Base-by-base conservation (phyloP, 2,113 vertebrate genomes). In the Motacilla alba region DNA sequence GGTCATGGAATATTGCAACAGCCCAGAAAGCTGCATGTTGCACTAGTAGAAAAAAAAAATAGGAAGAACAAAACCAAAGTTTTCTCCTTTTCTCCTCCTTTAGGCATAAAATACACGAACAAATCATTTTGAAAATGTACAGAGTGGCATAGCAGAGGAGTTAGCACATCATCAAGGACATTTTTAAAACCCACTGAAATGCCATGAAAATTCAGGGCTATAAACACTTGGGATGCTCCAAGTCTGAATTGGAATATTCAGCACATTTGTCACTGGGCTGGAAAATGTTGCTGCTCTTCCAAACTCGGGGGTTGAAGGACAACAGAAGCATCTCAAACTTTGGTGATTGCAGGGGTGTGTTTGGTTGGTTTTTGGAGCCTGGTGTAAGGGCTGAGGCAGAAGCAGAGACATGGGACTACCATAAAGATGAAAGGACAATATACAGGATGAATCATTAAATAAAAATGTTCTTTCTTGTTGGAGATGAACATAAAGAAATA, bases 381-480 rank as follows among this genome's bases (percentile, higher is more conserved):
- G 44, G 5, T 9, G 10, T 55, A 63, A 50, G 24, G 30, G 41
- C 81, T 63, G 66, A 78, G 30, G 43, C 35, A 79, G 66, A 82
- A 83, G 66, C 58, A 56, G 59, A 43, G 30, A 28, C 14, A 43
- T 0, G 0, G 49, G 10, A n/a, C 33, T 33, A 37, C 28, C 35
- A 62, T 37, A 39, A 86, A 50, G 47, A 58, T 23, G 39, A 47
- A 75, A 77, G 90, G 35, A 41, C 37, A 75, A 41, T 20, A 27
- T 9, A 28, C 3, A 46, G 50, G 31, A 33, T 33, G 60, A 67
- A 50, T 67, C 43, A 59, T 63, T n/a, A 58, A 58, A 44, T 62
- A 37, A 49, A 93, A 78, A 31, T 6, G 11, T 35, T 56, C 2
- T 72, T 75, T 64, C 23, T 26, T 52, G 28, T 4, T 83, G 50